These are phyloP conservation scores for Masnerella sp. DNA, from an alignment of 2,888 invertebrate genomes.

Conservation along the genomic window DNA sequence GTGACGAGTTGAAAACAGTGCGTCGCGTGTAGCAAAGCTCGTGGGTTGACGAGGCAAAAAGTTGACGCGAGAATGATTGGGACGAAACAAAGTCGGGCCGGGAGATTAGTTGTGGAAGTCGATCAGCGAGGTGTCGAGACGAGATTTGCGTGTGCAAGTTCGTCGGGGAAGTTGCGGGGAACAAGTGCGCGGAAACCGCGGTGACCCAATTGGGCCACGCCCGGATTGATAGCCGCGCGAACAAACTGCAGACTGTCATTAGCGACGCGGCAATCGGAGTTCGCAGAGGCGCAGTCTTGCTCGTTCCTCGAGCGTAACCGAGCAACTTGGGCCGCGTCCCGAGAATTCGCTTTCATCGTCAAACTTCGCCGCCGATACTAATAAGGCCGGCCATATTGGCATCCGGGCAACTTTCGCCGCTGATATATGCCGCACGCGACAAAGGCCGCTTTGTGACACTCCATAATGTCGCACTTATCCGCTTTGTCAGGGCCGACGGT, in stretches of 20 bases:
- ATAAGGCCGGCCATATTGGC: slow-evolving; percentile 64
- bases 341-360: slow-evolving; percentile 51
- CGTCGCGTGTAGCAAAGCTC: not conserved
- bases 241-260: slow-evolving; percentile 47
- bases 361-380: slow-evolving; percentile 68
- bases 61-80: slow-evolving; percentile 41
- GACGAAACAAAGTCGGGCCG: slow-evolving; percentile 39
- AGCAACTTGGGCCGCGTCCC: slow-evolving; percentile 40
- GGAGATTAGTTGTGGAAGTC: slow-evolving; percentile 49
- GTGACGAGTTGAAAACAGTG: no score
- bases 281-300: slow-evolving; percentile 64
- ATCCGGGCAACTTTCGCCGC: slow-evolving; percentile 31
- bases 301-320: slow-evolving; percentile 42
- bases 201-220: slow-evolving; percentile 29
- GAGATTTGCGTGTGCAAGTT: slow-evolving; percentile 30
- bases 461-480: slow-evolving; percentile 42
- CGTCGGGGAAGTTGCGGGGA: slow-evolving; percentile 30
- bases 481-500: slow-evolving; percentile 32
- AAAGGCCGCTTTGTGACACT: slow-evolving; percentile 46
- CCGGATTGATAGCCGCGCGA: slow-evolving; percentile 42
- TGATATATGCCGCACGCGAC: slow-evolving; percentile 28
- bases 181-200: slow-evolving; percentile 36
- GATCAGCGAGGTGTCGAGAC: slow-evolving; percentile 29
- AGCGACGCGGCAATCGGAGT: slow-evolving; percentile 70
- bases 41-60: slow-evolving; percentile 66